Evolutionary conservation across 2,113 vertebrate species (phyloP).

Genomic region (Litocranius walleri): DNA sequence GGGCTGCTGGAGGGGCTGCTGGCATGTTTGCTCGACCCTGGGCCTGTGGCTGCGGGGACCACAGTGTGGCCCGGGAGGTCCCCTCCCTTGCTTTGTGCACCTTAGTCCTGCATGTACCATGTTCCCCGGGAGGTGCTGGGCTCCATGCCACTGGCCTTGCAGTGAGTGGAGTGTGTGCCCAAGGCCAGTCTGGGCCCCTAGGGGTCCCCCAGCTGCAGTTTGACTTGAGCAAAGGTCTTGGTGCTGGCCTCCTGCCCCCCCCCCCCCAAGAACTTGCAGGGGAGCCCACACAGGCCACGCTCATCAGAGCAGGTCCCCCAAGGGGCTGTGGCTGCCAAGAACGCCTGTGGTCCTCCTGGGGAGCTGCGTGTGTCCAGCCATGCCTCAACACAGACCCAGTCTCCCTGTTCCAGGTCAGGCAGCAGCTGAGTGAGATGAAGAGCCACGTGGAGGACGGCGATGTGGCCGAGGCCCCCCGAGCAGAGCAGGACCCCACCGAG

Average conservation of each 20-base stretch:
- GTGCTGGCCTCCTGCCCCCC: background rate
- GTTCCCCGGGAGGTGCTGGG: background rate
- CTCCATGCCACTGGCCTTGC: background rate
- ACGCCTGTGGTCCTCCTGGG: accelerated
- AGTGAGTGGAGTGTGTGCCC: background rate
- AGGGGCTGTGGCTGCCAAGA: accelerated
- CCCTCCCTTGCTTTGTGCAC: background rate
- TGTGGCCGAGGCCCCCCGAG: slow-evolving; percentile 70
- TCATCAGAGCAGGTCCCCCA: background rate
- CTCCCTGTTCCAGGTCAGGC: slow-evolving; percentile 87
- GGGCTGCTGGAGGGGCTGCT: background rate
- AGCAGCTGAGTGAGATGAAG: slow-evolving; percentile 87
- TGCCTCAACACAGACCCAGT: slow-evolving; percentile 68
- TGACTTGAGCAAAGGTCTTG: background rate
- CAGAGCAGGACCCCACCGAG: slow-evolving; percentile 72
- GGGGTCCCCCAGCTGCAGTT: background rate
- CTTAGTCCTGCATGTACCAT: too few relatives aligned
- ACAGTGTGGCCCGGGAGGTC: accelerated
- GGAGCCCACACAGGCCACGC: background rate
- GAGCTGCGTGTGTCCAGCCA: background rate
- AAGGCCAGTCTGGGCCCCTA: background rate
- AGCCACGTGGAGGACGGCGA: slow-evolving; percentile 81
- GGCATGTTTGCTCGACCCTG: background rate
- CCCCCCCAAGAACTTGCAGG: background rate
- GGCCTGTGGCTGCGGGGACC: background rate